These are phyloP conservation scores for Nasonia vitripennis DNA, from an alignment of 1,140 invertebrate genomes.

Conservation along the genomic window DNA sequence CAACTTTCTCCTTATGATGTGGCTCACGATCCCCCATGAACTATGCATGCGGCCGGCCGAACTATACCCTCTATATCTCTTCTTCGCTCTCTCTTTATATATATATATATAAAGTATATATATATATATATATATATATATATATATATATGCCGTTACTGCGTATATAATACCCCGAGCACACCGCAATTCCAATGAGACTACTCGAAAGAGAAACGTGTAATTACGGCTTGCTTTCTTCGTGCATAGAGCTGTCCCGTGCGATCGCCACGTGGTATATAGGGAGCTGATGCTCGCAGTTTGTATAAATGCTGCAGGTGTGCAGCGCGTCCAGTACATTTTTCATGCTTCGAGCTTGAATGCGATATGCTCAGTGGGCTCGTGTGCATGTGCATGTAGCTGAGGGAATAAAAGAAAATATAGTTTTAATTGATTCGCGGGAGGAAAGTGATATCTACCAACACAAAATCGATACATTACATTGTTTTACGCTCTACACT, in stretches of 20 bases:
- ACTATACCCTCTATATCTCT: not conserved
- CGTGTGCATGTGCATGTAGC: too few species aligned
- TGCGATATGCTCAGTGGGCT: too few species aligned
- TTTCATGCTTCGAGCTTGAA: too few species aligned
- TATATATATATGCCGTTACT: not conserved
- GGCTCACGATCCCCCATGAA: conserved; percentile 29
- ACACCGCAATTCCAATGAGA: not conserved
- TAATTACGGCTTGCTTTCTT: not conserved
- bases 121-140: not conserved
- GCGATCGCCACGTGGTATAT: too few species aligned
- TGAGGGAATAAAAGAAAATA: too few species aligned
- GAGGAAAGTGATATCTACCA: too few species aligned
- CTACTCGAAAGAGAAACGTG: not conserved
- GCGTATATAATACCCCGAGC: not conserved
- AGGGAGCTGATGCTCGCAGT: too few species aligned
- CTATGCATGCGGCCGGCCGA: conserved; percentile 22
- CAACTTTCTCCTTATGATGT: conserved; percentile 31
- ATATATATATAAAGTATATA: not conserved
- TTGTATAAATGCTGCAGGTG: too few species aligned
- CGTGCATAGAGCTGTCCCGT: not conserved
- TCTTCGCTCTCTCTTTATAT: not conserved
- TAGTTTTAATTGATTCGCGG: too few species aligned
- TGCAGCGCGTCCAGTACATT: too few species aligned
- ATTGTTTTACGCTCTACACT: too few species aligned
- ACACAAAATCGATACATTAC: too few species aligned